Evolutionary conservation across 2,797 vertebrate species (phyloP).

Genomic region (Carcharodon carcharias): DNA sequence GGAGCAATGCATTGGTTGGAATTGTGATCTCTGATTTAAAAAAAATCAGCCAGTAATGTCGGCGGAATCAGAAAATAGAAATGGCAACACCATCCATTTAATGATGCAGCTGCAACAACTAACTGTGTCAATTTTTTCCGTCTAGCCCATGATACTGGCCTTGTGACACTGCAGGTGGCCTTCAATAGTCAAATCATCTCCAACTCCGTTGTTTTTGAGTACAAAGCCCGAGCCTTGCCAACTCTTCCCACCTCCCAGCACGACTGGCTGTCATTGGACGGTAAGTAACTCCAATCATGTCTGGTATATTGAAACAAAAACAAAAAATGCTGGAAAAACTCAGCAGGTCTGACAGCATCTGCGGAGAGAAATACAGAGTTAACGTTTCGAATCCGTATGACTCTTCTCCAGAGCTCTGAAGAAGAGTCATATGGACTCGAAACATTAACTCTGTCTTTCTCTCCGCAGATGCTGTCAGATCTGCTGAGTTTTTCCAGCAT

Average conservation of each 20-base stretch:
- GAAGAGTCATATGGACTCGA: too few relatives aligned
- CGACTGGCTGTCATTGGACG: slow-evolving; percentile 96
- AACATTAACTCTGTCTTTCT: too few relatives aligned
- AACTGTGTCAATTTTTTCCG: slow-evolving; percentile 35
- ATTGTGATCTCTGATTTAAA: background rate
- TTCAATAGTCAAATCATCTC: slow-evolving; percentile 98
- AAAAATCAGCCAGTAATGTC: background rate
- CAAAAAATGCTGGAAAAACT: too few relatives aligned
- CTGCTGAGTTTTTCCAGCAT: too few relatives aligned
- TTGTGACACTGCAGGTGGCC: slow-evolving; percentile 96
- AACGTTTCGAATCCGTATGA: too few relatives aligned
- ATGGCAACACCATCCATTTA: background rate
- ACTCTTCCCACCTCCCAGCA: slow-evolving; percentile 95
- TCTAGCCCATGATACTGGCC: slow-evolving; percentile 92
- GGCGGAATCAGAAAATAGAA: background rate
- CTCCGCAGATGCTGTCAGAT: too few relatives aligned
- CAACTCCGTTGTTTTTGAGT: slow-evolving; percentile 97
- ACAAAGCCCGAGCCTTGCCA: slow-evolving; percentile 92
- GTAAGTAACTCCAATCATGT: slow-evolving; percentile 58
- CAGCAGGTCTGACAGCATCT: too few relatives aligned
- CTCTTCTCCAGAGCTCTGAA: too few relatives aligned
- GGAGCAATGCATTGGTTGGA: background rate
- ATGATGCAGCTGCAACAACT: background rate
- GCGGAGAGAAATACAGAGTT: too few relatives aligned
- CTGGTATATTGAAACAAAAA: background rate